Percentiles rank a stretch among this genome's conserved stretches.
These are phyloP conservation scores for Scrobipalpa atriplicella DNA, from an alignment of 2,888 invertebrate species.

Conservation along the genomic window DNA sequence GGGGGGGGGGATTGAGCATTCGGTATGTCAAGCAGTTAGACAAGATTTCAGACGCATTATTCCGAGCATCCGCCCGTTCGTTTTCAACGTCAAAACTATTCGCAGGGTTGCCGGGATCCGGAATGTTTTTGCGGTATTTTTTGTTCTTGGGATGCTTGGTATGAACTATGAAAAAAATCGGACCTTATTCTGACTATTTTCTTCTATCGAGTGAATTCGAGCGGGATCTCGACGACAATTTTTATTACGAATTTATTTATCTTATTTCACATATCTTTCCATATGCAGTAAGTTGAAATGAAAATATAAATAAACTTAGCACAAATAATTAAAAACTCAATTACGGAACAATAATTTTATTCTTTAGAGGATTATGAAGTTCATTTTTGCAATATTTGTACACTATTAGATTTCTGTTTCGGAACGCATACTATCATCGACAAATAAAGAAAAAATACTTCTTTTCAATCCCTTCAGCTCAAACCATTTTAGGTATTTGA, in stretches of 20 bases:
- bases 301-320: no score
- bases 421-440: neutral
- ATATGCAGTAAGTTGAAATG: no score
- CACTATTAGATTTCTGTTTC: no score
- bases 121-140: slow-evolving; percentile 8
- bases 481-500: slow-evolving; percentile 9
- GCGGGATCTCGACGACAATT: no score
- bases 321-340: no score
- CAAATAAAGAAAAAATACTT: neutral
- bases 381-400: no score
- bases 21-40: slow-evolving; percentile 76
- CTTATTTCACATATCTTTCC: no score
- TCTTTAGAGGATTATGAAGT: no score
- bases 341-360: no score
- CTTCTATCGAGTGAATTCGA: no score
- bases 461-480: neutral
- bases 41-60: slow-evolving; percentile 80
- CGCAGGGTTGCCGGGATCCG: slow-evolving; percentile 46
- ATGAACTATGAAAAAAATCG: neutral
- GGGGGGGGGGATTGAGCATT: slow-evolving; percentile 56
- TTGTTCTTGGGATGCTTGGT: neutral
- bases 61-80: slow-evolving; percentile 61
- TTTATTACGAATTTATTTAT: no score
- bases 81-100: slow-evolving; percentile 54
- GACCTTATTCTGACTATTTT: neutral